A percentile compares a stretch with the other conserved stretches of the same genome.
phyloP scores from a whole-genome alignment of 2,888 invertebrate genomes.

The Alloplasta piceator region DNA sequence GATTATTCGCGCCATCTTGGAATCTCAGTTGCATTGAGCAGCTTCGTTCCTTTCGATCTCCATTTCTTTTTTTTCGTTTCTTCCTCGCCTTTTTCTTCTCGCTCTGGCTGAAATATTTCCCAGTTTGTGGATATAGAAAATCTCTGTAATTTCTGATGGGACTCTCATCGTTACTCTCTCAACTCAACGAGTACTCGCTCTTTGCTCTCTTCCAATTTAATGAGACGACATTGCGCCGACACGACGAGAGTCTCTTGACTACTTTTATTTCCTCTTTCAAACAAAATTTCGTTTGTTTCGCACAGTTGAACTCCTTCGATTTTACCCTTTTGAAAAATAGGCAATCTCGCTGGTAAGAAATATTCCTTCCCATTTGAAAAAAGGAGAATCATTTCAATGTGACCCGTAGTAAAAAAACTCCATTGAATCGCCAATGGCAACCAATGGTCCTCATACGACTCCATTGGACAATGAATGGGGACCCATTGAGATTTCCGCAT shows the following conservation, averaged over 20 bases:
- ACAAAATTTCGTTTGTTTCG: background rate
- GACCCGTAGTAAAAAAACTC: no score
- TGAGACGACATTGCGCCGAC: constrained; percentile 10
- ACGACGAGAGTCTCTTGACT: background rate
- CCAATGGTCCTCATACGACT: no score
- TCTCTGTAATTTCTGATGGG: constrained; percentile 31
- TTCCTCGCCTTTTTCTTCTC: constrained; percentile 6
- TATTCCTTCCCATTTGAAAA: no score
- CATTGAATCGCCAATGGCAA: no score
- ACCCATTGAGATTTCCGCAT: no score
- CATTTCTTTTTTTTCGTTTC: constrained; percentile 1
- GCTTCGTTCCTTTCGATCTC: constrained; percentile 3
- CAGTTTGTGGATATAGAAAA: constrained; percentile 1
- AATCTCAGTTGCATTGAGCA: constrained; percentile 10
- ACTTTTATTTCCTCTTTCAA: background rate
- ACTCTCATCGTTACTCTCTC: constrained; percentile 13
- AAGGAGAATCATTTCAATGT: no score
- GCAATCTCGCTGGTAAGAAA: no score
- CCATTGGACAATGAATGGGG: no score
- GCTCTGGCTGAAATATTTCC: constrained; percentile 11
- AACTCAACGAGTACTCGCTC: background rate
- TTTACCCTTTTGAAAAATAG: no score
- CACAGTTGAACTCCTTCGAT: no score
- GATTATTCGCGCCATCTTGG: constrained; percentile 65
- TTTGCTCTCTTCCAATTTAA: background rate